Conservation (phyloP, 2,888 invertebrate genomes). For the Macrosiphum euphorbiae region DNA sequence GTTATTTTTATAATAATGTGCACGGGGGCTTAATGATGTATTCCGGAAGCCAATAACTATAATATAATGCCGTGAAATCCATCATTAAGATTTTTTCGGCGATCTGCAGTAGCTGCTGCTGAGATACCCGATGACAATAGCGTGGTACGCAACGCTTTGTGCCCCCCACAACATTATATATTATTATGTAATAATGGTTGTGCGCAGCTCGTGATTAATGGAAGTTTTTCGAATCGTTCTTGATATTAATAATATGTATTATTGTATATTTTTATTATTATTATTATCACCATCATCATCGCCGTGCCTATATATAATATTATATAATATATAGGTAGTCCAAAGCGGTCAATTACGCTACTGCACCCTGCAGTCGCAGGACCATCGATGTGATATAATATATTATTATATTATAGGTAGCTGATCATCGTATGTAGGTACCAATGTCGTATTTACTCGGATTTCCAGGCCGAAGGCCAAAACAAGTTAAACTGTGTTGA, state of each 20-base stretch:
- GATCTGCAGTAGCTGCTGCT: slow-evolving; percentile 44
- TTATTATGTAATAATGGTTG: not conserved
- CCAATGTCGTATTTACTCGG: not conserved
- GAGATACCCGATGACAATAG: slow-evolving; percentile 38
- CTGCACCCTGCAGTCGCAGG: not conserved
- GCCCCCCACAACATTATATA: slow-evolving; percentile 8
- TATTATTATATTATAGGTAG: not conserved
- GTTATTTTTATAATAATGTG: not conserved
- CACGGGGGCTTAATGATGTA: slow-evolving; percentile 38
- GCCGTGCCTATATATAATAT: not conserved
- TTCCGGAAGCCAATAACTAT: slow-evolving; percentile 41
- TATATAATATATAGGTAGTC: not conserved
- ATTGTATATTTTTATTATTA: not conserved
- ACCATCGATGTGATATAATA: not conserved
- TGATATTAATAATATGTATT: not conserved
- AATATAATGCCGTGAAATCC: slow-evolving; percentile 10
- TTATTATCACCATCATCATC: not conserved
- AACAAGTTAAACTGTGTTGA: slow-evolving; percentile 9
- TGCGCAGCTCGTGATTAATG: not conserved
- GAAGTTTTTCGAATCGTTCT: not conserved
- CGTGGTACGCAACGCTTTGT: slow-evolving; percentile 23
- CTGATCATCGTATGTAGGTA: not conserved
- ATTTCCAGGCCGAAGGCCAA: not conserved
- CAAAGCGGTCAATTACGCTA: not conserved
- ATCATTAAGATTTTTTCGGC: slow-evolving; percentile 26